Conservation (phyloP, 92 coral and sea anemone genomes). For the Muricea muricata region DNA sequence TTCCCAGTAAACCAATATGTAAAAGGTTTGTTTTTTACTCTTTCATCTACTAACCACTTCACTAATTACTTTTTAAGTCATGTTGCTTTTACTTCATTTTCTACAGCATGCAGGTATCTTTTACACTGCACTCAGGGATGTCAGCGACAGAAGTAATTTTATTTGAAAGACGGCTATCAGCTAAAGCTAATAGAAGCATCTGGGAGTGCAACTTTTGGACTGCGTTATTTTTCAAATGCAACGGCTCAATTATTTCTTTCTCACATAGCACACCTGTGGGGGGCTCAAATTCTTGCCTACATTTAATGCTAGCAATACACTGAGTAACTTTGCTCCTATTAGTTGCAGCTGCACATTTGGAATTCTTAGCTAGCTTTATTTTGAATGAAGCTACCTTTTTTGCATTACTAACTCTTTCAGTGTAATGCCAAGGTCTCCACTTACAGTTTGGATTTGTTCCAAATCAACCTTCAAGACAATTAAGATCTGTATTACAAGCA, state of each 20-base stretch:
- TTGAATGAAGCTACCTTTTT: slow-evolving; percentile 29
- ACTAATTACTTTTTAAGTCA: background rate
- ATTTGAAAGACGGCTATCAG: slow-evolving; percentile 15
- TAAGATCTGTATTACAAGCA: slow-evolving; percentile 49
- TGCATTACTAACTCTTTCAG: slow-evolving; percentile 19
- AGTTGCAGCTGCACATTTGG: background rate
- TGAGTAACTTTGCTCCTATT: slow-evolving; percentile 33
- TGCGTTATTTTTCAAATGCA: slow-evolving; percentile 34
- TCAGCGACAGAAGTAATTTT: background rate
- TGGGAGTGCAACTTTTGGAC: slow-evolving; percentile 21
- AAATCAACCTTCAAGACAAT: slow-evolving; percentile 49
- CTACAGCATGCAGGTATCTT: background rate
- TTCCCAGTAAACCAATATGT: background rate
- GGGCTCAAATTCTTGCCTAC: slow-evolving; percentile 60
- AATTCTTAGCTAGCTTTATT: slow-evolving; percentile 4
- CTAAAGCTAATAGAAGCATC: slow-evolving; percentile 11
- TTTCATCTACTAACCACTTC: slow-evolving; percentile 9
- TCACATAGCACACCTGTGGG: slow-evolving; percentile 30
- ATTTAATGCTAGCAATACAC: slow-evolving; percentile 50
- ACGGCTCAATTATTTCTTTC: slow-evolving; percentile 29
- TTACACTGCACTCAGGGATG: slow-evolving; percentile 4
- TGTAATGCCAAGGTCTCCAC: slow-evolving; percentile 64
- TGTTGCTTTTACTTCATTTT: slow-evolving; percentile 17
- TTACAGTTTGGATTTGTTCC: slow-evolving; percentile 47
- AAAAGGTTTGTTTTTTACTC: background rate